Base-by-base conservation (phyloP, 1,140 invertebrate species). In the Orius laevigatus region DNA sequence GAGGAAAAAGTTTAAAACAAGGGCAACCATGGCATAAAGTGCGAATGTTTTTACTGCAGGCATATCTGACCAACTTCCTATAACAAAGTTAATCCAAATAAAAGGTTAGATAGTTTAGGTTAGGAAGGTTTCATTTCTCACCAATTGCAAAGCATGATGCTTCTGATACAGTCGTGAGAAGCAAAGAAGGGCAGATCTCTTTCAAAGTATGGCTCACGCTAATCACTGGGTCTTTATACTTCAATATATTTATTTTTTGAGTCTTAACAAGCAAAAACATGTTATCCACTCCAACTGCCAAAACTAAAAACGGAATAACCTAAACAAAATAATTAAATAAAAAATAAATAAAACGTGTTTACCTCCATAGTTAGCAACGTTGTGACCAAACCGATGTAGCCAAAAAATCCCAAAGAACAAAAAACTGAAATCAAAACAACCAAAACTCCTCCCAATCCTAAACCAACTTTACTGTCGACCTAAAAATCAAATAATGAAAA, bases 261-360 rank as follows among this genome's bases (percentile, higher is more conserved):
- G 79, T 86, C 66, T 88, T 92, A 5, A 98, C 93, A 19, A 98
- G 68, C 53, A 99, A 96, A 63, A 98, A 98, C 59, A 98, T 97
- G 64, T 98, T 98, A 65, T 98, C 95, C 0, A 98, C 94, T 5
- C 95, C 95, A n/a, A 98, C 91, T 6, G 95, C 94, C 46, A 98
- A 68, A 3, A 98, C 93, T 34, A 99, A 69, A 70, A 99, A 98
- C 0, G 94, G 95, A 53, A 97, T 92, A 2, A 98, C 79, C 62
- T 63, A 25, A 12, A 38, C 15, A 38, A 5, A 4, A 38, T 25
- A 25, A 25, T 25, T 25, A 25, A 25, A 25, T 4, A 25, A 25
- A 25, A 25, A 25, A 25, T 25, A 3, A 25, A 25, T n/a, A n/a
- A n/a, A n/a, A n/a, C n/a, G n/a, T n/a, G 32, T 36, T 56, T 54